Conservation (phyloP, 2,888 invertebrate species). For the Hyppa rectilinea region DNA sequence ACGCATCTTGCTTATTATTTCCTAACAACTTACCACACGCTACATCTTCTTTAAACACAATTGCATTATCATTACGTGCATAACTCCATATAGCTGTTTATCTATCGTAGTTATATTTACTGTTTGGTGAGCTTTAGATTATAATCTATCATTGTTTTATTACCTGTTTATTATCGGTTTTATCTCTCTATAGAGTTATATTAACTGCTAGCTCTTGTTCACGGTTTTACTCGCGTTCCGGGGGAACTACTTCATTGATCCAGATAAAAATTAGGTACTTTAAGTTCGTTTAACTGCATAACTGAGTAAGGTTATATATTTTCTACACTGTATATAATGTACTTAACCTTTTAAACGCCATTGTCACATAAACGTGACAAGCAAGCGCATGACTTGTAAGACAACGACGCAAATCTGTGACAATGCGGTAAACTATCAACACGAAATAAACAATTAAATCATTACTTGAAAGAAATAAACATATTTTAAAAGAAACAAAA, state of each 20-base stretch:
- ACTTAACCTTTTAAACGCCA: too few species aligned
- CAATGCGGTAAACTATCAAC: too few species aligned
- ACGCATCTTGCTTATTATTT: neutral
- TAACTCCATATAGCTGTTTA: conserved; percentile 4
- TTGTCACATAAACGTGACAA: too few species aligned
- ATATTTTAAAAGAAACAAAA: too few species aligned
- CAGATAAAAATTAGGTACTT: too few species aligned
- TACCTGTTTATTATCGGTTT: conserved; percentile 8
- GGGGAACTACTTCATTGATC: neutral
- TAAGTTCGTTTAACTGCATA: neutral
- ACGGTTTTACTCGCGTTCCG: neutral
- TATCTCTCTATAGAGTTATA: neutral
- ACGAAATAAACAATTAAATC: too few species aligned
- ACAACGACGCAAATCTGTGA: too few species aligned
- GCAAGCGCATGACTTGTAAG: too few species aligned
- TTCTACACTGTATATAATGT: too few species aligned
- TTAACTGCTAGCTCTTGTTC: neutral
- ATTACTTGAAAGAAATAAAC: too few species aligned
- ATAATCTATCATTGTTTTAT: conserved; percentile 45
- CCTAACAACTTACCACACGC: neutral
- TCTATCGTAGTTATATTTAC: conserved; percentile 38
- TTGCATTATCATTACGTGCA: conserved; percentile 16
- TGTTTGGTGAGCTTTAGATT: conserved; percentile 19
- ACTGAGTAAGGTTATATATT: too few species aligned
- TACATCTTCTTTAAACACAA: neutral